Percentiles rank a stretch among this genome's conserved stretches.
Evolutionary conservation across 2,113 vertebrate genomes (phyloP).

Genomic region (Scomber scombrus): DNA sequence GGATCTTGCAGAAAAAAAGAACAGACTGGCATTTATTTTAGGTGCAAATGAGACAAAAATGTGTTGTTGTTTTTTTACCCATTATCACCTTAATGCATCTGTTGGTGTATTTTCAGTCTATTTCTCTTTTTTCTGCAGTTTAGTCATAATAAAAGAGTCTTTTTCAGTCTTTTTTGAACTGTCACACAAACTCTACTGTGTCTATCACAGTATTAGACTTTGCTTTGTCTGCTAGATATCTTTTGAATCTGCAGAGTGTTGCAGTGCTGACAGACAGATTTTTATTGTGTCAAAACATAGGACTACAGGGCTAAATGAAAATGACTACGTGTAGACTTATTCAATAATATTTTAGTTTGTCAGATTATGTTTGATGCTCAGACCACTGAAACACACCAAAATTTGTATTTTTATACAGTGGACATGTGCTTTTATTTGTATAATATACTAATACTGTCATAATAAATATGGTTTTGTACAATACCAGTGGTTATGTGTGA

Average conservation of each 20-base stretch:
- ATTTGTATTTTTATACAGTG: slow-evolving; percentile 71
- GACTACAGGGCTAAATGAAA: slow-evolving; percentile 55
- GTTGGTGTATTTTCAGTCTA: background rate
- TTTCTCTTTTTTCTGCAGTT: background rate
- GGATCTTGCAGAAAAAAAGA: background rate
- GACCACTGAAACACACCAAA: slow-evolving; percentile 41
- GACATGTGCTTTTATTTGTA: slow-evolving; percentile 70
- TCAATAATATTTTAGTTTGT: slow-evolving; percentile 38
- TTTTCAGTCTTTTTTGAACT: background rate
- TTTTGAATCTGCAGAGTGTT: background rate
- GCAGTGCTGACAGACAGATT: background rate
- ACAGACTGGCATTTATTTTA: background rate
- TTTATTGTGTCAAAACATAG: background rate
- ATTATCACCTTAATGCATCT: background rate
- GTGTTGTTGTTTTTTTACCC: background rate
- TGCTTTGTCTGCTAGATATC: background rate
- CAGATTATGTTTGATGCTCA: slow-evolving; percentile 36
- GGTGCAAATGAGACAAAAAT: background rate
- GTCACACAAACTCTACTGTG: background rate
- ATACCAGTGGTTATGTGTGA: slow-evolving; percentile 36
- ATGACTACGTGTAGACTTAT: slow-evolving; percentile 56
- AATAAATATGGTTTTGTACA: slow-evolving; percentile 83
- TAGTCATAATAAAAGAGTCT: slow-evolving; percentile 5
- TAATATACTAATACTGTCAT: slow-evolving; percentile 78
- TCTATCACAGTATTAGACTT: background rate